Base-by-base conservation (phyloP, 2,888 invertebrate genomes). In the Drosophila engyochracea region DNA sequence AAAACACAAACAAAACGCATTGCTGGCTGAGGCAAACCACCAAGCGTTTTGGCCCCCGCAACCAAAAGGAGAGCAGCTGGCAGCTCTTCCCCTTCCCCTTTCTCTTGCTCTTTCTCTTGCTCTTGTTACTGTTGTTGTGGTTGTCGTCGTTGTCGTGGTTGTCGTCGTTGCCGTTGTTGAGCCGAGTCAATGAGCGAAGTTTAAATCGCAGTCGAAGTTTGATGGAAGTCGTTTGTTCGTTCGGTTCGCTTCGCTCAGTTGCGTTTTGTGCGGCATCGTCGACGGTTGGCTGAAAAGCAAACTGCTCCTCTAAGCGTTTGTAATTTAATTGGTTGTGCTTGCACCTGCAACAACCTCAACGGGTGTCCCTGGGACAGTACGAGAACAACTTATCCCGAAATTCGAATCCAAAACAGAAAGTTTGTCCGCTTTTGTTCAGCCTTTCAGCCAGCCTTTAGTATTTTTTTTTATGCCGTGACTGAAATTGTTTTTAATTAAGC, bases 221-320 rank as follows among this genome's bases (percentile, higher is more conserved):
- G 79, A 49, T 72, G 57, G 57, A 60, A 73, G 70, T 58, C 65
- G 70, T 51, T 66, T 47, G 74, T 9, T 66, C 57, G 70, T 22
- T 61, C 41, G 39, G 57, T 39, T 57, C 57, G 61, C 59, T 70
- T 57, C 70, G 54, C 70, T 76, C 83, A 84, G 86, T 84, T 83
- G 73, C 73, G 76, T 74, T 84, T 69, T 30, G 83, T 71, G 51
- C 63, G 74, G 76, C 74, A 55, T 69, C 60, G 63, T 51, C 51
- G 70, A 61, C 70, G 68, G 80, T 79, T 62, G 51, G 22, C 31
- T 47, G 22, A 39, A 33, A n/a, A 25, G 22, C 52, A 39, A 28
- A 65, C 41, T 54, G 44, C 39, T 49, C 35, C 33, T 31, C 31
- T 28, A 30, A 33, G 25, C n/a, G 33, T 57, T 55, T 54, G 35